These are phyloP conservation scores for Cantharis nigra DNA, from an alignment of 2,888 invertebrate species.

Conservation along the genomic window DNA sequence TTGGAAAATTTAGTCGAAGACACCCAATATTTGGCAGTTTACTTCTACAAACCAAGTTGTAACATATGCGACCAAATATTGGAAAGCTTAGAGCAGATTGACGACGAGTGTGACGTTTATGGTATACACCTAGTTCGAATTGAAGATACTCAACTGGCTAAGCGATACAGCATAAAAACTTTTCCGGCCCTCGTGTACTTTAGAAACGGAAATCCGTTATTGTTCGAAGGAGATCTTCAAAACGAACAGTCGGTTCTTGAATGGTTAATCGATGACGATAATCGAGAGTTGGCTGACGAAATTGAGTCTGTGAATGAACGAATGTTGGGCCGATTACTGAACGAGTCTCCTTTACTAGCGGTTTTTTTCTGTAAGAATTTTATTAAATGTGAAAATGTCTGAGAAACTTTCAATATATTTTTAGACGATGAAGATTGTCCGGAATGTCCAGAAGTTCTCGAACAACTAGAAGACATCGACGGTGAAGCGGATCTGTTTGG, in stretches of 20 bases:
- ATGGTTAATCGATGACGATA: conserved; percentile 92
- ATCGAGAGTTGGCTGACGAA: conserved; percentile 90
- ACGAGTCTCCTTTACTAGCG: conserved; percentile 84
- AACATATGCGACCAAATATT: conserved; percentile 90
- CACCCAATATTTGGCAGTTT: conserved; percentile 89
- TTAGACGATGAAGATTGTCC: conserved; percentile 88
- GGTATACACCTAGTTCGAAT: conserved; percentile 94
- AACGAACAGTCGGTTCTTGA: conserved; percentile 90
- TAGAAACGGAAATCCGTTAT: conserved; percentile 85
- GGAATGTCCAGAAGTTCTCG: conserved; percentile 88
- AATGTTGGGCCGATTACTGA: conserved; percentile 84
- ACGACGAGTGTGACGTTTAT: conserved; percentile 89
- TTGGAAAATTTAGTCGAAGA: conserved; percentile 88
- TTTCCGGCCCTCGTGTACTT: conserved; percentile 90
- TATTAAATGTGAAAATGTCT: not conserved
- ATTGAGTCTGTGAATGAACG: conserved; percentile 90
- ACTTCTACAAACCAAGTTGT: conserved; percentile 91
- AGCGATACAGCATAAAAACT: conserved; percentile 91
- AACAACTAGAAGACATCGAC: conserved; percentile 90
- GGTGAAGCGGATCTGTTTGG: conserved; percentile 91
- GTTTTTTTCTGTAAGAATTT: conserved; percentile 87
- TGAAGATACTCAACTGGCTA: conserved; percentile 87
- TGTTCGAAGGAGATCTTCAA: conserved; percentile 90
- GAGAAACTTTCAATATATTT: conserved; percentile 28
- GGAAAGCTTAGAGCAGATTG: conserved; percentile 84